Percentiles rank a stretch among this genome's conserved stretches.
phyloP scores from a whole-genome alignment of 1,140 invertebrate genomes.

The Melipona quadrifasciata region DNA sequence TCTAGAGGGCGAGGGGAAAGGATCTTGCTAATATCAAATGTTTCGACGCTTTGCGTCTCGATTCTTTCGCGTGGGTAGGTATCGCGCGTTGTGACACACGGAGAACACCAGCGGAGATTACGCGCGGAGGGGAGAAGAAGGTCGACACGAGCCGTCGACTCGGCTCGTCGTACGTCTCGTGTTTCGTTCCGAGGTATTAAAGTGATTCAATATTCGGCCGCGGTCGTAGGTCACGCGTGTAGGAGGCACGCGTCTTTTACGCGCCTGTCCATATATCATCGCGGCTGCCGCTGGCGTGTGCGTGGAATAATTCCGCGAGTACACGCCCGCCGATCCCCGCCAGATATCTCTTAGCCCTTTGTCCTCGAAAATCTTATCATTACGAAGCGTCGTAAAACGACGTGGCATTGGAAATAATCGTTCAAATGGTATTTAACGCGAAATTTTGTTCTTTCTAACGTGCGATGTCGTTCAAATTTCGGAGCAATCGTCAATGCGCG shows the following conservation, averaged over 20 bases:
- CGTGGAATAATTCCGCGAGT: constrained; percentile 67
- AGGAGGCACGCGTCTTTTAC: constrained; percentile 67
- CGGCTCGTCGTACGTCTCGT: constrained; percentile 37
- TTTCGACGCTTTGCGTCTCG: not conserved
- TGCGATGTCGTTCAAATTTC: no score
- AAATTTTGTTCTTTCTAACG: no score
- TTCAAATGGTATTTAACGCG: no score
- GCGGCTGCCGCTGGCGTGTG: constrained; percentile 60
- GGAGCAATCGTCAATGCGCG: no score
- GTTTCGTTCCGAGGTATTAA: constrained; percentile 68
- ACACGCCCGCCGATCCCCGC: constrained; percentile 37
- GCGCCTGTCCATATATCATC: constrained; percentile 66
- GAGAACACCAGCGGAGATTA: constrained; percentile 9
- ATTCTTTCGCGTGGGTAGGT: constrained; percentile 42
- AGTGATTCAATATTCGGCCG: constrained; percentile 72
- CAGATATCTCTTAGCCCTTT: no score
- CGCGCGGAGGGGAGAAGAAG: constrained; percentile 17
- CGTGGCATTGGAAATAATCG: no score
- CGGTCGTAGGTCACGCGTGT: constrained; percentile 66
- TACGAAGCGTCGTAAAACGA: no score
- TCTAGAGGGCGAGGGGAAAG: not conserved
- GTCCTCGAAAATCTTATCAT: no score
- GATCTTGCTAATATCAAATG: not conserved
- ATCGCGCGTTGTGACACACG: constrained; percentile 23
- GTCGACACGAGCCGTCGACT: constrained; percentile 30